Base-by-base conservation (phyloP, 2,888 invertebrate species). In the Lithophane ornitopus region DNA sequence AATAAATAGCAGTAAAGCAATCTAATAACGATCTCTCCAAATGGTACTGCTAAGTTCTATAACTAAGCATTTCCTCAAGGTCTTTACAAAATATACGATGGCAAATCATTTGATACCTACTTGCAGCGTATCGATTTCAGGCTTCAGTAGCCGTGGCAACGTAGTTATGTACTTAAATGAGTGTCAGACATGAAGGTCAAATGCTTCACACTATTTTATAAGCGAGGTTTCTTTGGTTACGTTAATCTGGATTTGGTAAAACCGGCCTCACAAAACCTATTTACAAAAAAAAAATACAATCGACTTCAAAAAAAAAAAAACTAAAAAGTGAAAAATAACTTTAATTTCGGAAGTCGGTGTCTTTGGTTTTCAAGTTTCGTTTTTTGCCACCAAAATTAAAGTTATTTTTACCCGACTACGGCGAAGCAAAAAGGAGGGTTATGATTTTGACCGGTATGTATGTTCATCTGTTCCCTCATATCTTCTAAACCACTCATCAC, bases 61-160 rank as follows among this genome's bases (percentile, higher is more conserved):
- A 56, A 34, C 59, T 65, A 26, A 63, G 22, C 46, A 2, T 44
- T 61, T 12, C 26, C 41, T 41, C 71, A 80, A 81, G 84, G 80
- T 61, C 68, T 59, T 7, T 9, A 49, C n/a, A 14, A 65, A 74
- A 58, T 63, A 56, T 7, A 69, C 54, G 26, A 65, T 28, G 19
- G 41, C 59, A 65, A 70, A 41, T 83, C 41, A 65, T 59, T 49
- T 59, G 46, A 63, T 68, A 77, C 52, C 52, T 71, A 34, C 46
- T 28, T 71, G 63, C 63, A 78, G 34, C 46, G 46, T 71, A 78
- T 81, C 79, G 71, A 81, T 83, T 77, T 46, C n/a, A 65, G 28
- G 65, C n/a, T 34, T 56, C 59, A 44, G 61, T 70, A 49, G 22
- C 34, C 83, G 54, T 54, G 39, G 68, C 41, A 82, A 77, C 52